Base-by-base conservation (phyloP, 2,113 vertebrate genomes). In the Fregetta grallaria region DNA sequence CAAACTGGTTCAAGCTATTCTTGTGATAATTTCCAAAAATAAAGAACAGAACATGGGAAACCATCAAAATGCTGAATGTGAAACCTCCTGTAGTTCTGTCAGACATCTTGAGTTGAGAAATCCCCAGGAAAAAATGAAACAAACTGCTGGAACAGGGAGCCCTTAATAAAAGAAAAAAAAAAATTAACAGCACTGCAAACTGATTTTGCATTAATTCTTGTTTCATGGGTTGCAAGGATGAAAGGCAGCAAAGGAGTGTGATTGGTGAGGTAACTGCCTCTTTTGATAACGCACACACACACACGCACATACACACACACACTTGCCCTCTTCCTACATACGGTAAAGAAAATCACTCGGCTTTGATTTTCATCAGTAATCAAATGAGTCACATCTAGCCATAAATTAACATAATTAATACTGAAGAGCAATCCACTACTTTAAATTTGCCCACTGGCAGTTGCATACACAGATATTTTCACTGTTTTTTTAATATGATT, bases 371-470 rank as follows among this genome's bases (percentile, higher is more conserved):
- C 82, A 5, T 81, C 86, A 94, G 63, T 52, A 95, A 97, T 95
- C 80, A 95, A 88, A 66, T 59, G 73, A 95, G 78, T 94, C 93
- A 96, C 79, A 92, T 38, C 86, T 90, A 94, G 90, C 84, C 86
- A 96, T 89, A 95, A 95, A 97, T 96, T 94, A 96, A 91, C 67
- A 75, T 74, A 80, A 96, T 95, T 96, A 96, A 76, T 76, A 92
- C 73, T 70, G 90, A 97, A 93, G 53, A 94, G 75, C 77, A 92
- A 96, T 79, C 74, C 45, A 75, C 71, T 95, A 30, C 94, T 96
- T 95, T 78, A 88, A 95, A 93, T 85, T 92, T 97, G 72, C 90
- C 89, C 85, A 88, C 17, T 83, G 84, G 94, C 89, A 79, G 58
- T 68, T 88, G 67, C 74, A 66, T 38, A 72, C 15, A 84, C n/a